Evolutionary conservation across 2,888 invertebrate genomes (phyloP), one percentile per base, ranked within the genome.

Genomic region (Temnothorax unifasciatus): DNA sequence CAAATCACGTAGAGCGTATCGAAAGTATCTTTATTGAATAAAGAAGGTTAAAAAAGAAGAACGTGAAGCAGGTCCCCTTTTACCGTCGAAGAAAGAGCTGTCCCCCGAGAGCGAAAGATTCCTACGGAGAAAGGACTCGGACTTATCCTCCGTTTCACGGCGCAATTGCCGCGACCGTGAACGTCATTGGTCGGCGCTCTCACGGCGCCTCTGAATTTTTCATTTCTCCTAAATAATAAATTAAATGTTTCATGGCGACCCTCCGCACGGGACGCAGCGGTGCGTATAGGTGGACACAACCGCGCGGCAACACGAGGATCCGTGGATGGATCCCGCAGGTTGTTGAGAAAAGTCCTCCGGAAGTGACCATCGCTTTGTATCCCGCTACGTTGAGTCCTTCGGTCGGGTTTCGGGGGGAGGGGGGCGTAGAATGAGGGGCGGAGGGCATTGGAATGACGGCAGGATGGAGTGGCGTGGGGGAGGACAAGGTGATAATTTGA

Each of bases 401-500:
- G 84, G 82, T 75, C 81, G 29, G 3, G 85, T 89, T 88, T 64
- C 76, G 71, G 64, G 82, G 57, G 54, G 21, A 4, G n/a, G n/a
- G 52, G 57, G 18, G 15, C 52, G 18, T 76, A 85, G 85, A 84
- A 86, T 74, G 84, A 84, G 86, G 75, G 84, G 84, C 68, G 86
- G 86, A 87, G 86, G 83, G 84, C 69, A 76, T 75, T 83, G 82
- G 90, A 87, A 85, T 75, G 89, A 90, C 82, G 84, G 77, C 44
- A 66, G 71, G 87, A 85, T 83, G 91, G 87, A 85, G 91, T 89
- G 87, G 87, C 86, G 82, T 79, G 88, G 79, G 85, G 85, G 87
- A 90, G 93, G 93, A 93, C 93, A 93, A 95, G 95, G 95, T 94
- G 95, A 95, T 95, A 95, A 95, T 95, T 95, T 95, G 95, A 95